phyloP scores from a whole-genome alignment of 2,797 vertebrate species.

The Eulemur coronatus region DNA sequence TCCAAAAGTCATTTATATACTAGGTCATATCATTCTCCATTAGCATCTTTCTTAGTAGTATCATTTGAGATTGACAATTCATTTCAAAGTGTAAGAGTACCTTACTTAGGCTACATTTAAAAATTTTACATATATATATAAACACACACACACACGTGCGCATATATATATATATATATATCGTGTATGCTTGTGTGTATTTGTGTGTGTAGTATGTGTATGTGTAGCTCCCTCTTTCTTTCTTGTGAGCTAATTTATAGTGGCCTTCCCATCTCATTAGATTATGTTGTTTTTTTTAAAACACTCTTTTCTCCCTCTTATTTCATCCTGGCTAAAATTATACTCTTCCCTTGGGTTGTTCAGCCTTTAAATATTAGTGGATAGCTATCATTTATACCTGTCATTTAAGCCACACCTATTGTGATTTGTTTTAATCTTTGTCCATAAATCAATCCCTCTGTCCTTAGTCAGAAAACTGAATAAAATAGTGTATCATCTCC shows the following conservation, averaged over 20 bases:
- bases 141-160: rapidly evolving
- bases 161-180: background rate
- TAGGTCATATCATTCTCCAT: background rate
- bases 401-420: background rate
- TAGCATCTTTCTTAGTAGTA: background rate
- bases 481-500: background rate
- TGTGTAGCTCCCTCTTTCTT: background rate
- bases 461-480: constrained; percentile 19
- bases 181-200: too few species aligned
- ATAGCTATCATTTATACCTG: background rate
- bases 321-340: constrained; percentile 23
- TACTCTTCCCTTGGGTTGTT: background rate
- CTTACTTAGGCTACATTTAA: constrained; percentile 1
- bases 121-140: background rate
- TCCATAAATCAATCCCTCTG: background rate
- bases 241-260: background rate
- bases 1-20: background rate
- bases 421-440: constrained; percentile 12
- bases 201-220: too few species aligned
- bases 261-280: background rate
- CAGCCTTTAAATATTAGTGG: background rate
- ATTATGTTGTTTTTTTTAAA: background rate
- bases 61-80: background rate
- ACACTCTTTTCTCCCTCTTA: background rate
- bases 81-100: background rate